phyloP scores from a whole-genome alignment of 1,140 invertebrate species.

The Brachystomella parvula region DNA sequence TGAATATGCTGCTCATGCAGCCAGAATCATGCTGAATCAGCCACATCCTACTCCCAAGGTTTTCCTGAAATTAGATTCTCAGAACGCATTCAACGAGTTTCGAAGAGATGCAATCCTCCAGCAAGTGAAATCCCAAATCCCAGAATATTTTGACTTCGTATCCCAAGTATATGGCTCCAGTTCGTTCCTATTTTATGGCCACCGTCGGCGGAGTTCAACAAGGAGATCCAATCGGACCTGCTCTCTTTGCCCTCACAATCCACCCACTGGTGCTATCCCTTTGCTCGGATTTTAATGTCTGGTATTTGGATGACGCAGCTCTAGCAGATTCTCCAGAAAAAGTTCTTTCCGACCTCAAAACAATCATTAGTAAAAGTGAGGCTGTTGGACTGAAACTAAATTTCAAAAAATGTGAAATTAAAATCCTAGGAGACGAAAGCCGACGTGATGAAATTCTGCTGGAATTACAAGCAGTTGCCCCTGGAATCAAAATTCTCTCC shows the following conservation, averaged over 20 bases:
- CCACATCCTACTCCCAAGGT: neutral
- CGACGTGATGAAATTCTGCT: neutral
- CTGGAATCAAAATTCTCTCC: neutral
- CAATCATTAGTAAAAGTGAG: neutral
- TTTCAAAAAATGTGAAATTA: neutral
- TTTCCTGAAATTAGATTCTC: constrained; percentile 9
- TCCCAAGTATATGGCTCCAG: neutral
- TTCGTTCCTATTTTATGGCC: neutral
- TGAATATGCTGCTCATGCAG: neutral
- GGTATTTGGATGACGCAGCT: constrained; percentile 6
- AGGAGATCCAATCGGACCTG: constrained; percentile 5
- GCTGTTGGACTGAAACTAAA: neutral
- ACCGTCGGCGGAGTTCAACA: neutral
- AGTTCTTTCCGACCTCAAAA: neutral
- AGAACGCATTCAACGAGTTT: constrained; percentile 3
- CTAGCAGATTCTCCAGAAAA: neutral
- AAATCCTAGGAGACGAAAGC: neutral
- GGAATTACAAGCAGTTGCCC: neutral
- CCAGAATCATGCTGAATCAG: neutral
- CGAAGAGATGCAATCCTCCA: neutral
- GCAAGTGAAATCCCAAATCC: neutral
- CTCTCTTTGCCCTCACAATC: neutral
- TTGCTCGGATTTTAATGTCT: neutral
- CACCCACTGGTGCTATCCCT: neutral
- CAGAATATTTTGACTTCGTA: neutral